Evolutionary conservation across 2,113 vertebrate species (phyloP), one percentile per base, ranked within the genome.

Genomic region (Cavia porcellus): DNA sequence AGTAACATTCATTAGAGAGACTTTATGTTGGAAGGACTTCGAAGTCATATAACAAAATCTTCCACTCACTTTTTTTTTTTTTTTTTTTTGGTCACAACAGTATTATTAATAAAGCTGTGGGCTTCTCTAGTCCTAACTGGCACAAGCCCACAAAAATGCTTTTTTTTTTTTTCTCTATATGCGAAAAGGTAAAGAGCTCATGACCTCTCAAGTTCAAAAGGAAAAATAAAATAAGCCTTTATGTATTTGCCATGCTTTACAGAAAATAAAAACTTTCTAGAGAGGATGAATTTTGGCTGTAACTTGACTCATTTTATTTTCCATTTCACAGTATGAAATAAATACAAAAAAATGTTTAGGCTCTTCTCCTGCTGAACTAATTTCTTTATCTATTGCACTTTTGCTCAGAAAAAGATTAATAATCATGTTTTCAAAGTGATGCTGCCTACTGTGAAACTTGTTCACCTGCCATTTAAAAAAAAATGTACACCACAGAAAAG

Each of bases 301-400:
- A 92, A 83, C 5, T 96, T 93, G 87, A 75, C 24, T 20, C 30
- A 87, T 81, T 96, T 96, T 57, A 86, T 93, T 97, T 97, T 95
- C 89, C 52, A 89, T 89, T 25, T 96, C 87, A 72, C 68, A 93
- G 38, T 35, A 87, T 87, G 89, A 45, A 92, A 61, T 5, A 95
- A 92, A 93, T 70, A 84, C 30, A 45, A 86, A 88, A 82, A 82
- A 80, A 59, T 57, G 19, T 79, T 95, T 92, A 95, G 32, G 30
- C 13, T 68, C 2, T 90, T 66, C 38, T 96, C 52, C 68, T 87
- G 59, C 68, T 92, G 55, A 94, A 96, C 70, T 95, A 94, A 90
- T 93, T 97, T 96, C 57, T 97, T 96, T 96, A 92, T 94, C 94
- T 92, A n/a, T 84, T 93, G 19, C 50, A 92, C 77, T 96, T 97